Evolutionary conservation across 2,888 invertebrate species (phyloP).

Genomic region (Chrysolina americana): DNA sequence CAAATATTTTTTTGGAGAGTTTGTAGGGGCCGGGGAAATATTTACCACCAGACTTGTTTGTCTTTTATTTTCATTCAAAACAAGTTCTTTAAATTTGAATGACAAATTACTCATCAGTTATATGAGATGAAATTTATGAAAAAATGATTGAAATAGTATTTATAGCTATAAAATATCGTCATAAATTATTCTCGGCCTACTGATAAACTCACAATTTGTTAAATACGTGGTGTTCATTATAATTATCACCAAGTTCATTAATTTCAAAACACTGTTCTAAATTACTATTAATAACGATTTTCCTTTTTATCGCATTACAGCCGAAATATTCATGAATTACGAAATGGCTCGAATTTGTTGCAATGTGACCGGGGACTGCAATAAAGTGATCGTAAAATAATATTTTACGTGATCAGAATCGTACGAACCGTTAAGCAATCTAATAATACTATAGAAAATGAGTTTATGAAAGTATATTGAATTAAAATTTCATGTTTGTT

Average conservation of each 20-base stretch:
- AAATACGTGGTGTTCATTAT: neutral
- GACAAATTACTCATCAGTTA: no score
- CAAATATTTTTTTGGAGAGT: no score
- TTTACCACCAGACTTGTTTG: no score
- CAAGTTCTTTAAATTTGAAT: no score
- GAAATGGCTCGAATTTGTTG: slow-evolving; percentile 5
- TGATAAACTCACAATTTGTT: neutral
- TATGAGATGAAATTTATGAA: no score
- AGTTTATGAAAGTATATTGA: slow-evolving; percentile 19
- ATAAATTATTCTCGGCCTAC: neutral
- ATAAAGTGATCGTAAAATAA: slow-evolving; percentile 22
- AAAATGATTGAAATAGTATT: no score
- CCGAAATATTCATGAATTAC: slow-evolving; percentile 4
- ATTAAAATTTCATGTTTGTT: slow-evolving; percentile 3
- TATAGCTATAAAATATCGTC: neutral
- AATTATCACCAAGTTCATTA: neutral
- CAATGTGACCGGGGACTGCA: slow-evolving; percentile 5
- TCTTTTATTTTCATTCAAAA: no score
- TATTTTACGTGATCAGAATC: slow-evolving; percentile 15
- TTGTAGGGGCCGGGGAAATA: no score
- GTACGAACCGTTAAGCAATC: slow-evolving; percentile 9
- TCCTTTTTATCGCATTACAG: neutral
- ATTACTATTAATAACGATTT: neutral
- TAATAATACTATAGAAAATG: neutral
- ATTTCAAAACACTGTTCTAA: neutral